Percentiles rank a stretch among this genome's conserved stretches.
These are phyloP conservation scores for Hirundichthys speculiger DNA, from an alignment of 2,113 vertebrate genomes.

Conservation along the genomic window DNA sequence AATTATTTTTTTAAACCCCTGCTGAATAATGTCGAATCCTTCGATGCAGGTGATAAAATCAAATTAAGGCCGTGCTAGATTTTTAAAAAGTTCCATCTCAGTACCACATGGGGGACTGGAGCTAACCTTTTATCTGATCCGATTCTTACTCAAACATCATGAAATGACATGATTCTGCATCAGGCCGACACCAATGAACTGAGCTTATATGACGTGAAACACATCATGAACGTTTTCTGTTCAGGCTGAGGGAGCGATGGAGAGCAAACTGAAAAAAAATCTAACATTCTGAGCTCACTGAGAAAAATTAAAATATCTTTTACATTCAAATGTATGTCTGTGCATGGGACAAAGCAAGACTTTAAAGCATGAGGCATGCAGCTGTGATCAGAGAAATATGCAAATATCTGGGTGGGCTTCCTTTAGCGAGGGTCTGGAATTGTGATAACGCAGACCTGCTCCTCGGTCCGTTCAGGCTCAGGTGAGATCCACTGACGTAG, in stretches of 20 bases:
- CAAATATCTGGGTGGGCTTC: too few species aligned
- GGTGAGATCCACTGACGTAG: too few species aligned
- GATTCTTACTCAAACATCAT: conserved; percentile 9
- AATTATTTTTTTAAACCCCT: neutral
- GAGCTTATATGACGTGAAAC: neutral
- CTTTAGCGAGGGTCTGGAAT: too few species aligned
- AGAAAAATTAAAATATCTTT: neutral
- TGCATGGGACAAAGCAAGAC: too few species aligned
- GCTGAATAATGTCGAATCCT: neutral
- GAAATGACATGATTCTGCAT: conserved; percentile 10
- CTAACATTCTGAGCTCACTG: neutral
- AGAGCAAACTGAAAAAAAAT: neutral
- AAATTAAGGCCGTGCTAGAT: neutral
- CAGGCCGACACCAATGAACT: neutral
- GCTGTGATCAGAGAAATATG: too few species aligned
- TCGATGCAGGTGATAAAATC: neutral
- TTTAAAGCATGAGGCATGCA: too few species aligned
- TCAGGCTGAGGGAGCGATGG: neutral
- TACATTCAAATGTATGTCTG: neutral
- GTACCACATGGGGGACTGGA: neutral
- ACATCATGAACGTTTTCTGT: neutral
- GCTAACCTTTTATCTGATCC: neutral
- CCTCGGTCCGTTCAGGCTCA: too few species aligned
- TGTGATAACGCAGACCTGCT: too few species aligned
- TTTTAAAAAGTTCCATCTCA: neutral